phyloP scores from a whole-genome alignment of 1,140 invertebrate species.

The Asobara japonica region DNA sequence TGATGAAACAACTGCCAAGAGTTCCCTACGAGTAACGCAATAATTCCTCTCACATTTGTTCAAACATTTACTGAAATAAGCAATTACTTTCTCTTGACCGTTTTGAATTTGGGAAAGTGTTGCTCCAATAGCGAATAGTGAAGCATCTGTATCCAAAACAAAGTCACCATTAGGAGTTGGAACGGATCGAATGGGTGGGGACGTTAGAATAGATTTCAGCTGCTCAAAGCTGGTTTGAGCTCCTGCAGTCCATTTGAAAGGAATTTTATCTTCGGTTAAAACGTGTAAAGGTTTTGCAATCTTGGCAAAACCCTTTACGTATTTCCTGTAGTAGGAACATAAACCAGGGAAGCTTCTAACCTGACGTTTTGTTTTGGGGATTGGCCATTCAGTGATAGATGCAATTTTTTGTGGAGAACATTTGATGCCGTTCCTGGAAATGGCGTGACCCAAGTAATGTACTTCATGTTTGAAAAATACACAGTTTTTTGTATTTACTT shows the following conservation, averaged over 20 bases:
- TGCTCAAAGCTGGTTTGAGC: background rate
- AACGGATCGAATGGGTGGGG: background rate
- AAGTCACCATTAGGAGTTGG: background rate
- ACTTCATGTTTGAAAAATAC: background rate
- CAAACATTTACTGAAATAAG: background rate
- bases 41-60: conserved; percentile 39
- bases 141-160: no score
- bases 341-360: no score
- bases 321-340: no score
- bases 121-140: no score
- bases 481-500: conserved; percentile 4
- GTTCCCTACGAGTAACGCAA: conserved; percentile 41
- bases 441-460: background rate
- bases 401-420: no score
- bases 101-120: no score
- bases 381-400: no score
- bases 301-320: no score
- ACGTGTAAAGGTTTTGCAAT: background rate
- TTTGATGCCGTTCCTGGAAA: no score
- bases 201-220: background rate
- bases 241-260: background rate
- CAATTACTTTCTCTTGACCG: no score
- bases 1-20: conserved; percentile 42
- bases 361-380: no score
- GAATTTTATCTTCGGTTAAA: conserved; percentile 4